A percentile compares a stretch with the other conserved stretches of the same genome.
Conservation (phyloP, 1,140 invertebrate genomes). For the Neodiprion fabricii region DNA sequence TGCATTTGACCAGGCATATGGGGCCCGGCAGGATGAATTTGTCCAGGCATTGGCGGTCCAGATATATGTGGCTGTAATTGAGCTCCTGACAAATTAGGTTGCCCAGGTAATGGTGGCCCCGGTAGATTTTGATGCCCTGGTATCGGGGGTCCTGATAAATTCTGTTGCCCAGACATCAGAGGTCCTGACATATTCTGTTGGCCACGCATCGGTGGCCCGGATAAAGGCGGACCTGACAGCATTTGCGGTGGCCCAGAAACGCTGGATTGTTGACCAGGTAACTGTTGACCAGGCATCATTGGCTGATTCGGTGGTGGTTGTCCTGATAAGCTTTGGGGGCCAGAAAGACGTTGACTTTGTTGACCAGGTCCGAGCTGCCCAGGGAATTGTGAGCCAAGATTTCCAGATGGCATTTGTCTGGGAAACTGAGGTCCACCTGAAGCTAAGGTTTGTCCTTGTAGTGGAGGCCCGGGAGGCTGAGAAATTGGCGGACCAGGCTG, state of each 20-base stretch:
- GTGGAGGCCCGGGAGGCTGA: slow-evolving; percentile 36
- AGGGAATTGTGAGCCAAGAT: slow-evolving; percentile 25
- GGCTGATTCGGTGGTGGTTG: slow-evolving; percentile 42
- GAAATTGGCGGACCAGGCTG: slow-evolving; percentile 33
- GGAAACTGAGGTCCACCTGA: slow-evolving; percentile 6
- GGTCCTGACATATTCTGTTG: slow-evolving; percentile 18
- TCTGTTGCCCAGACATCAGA: slow-evolving; percentile 27
- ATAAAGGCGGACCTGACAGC: background rate
- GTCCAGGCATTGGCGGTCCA: slow-evolving; percentile 29
- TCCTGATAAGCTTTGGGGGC: slow-evolving; percentile 35
- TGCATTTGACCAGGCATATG: slow-evolving; percentile 50
- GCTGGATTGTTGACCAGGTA: slow-evolving; percentile 28
- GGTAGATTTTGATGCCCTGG: slow-evolving; percentile 32
- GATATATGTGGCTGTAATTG: slow-evolving; percentile 38
- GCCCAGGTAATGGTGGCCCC: slow-evolving; percentile 30
- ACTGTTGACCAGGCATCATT: slow-evolving; percentile 32
- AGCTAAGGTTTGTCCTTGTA: slow-evolving; percentile 32
- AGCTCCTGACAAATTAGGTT: slow-evolving; percentile 36
- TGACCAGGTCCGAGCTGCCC: slow-evolving; percentile 34
- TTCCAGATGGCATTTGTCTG: slow-evolving; percentile 25
- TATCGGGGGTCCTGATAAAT: slow-evolving; percentile 20
- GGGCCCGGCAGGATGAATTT: slow-evolving; percentile 31
- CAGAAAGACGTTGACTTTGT: slow-evolving; percentile 24
- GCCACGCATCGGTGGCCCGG: slow-evolving; percentile 8
- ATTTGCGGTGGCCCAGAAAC: slow-evolving; percentile 26